Base-by-base conservation (phyloP, 2,888 invertebrate species). In the Caenorhabditis sp. region DNA sequence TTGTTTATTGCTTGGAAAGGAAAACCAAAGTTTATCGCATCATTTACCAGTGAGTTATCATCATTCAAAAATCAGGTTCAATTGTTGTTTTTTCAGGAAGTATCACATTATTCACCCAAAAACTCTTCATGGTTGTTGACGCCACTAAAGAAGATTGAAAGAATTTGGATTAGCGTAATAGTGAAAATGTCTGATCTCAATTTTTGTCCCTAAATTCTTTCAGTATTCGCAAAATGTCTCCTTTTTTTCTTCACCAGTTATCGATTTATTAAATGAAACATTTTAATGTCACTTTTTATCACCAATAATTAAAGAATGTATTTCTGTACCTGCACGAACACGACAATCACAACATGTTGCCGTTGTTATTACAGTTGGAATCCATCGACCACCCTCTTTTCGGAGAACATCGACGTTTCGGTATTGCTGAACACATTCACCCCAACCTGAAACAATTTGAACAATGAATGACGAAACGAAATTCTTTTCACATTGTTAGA, bases 1-100 rank as follows among this genome's bases (percentile, higher is more conserved):
- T 14, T 87, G n/a, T 87, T 88, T 69, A 83, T 87, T 50, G 79
- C 75, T 0, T 86, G 83, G 83, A 81, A 84, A 57, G 72, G 71
- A 50, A 84, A 83, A 58, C 86, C 87, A 37, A 71, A 69, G 26
- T 79, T 78, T 67, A 69, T 86, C 66, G 69, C 81, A 14, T 62
- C 69, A 24, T 26, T 82, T 24, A 65, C 70, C 23, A 58, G 77
- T 79, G 62, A 19, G 24, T 31, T 57, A 17, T 31, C 10, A 6
- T 31, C 10, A 6, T 31, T 31, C 31, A 6, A 31, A 31, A 31
- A 31, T 31, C 10, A 6, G 10, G 31, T 57, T 58, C 17, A 43
- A 49, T 12, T 21, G 36, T 36, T 50, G 1, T 23, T 43, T 57
- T 72, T 82, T 53, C 74, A 71, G 84, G 80, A 43, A 61, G 62